These are phyloP conservation scores for Sturnira hondurensis DNA, from an alignment of 2,113 vertebrate species.

Conservation along the genomic window DNA sequence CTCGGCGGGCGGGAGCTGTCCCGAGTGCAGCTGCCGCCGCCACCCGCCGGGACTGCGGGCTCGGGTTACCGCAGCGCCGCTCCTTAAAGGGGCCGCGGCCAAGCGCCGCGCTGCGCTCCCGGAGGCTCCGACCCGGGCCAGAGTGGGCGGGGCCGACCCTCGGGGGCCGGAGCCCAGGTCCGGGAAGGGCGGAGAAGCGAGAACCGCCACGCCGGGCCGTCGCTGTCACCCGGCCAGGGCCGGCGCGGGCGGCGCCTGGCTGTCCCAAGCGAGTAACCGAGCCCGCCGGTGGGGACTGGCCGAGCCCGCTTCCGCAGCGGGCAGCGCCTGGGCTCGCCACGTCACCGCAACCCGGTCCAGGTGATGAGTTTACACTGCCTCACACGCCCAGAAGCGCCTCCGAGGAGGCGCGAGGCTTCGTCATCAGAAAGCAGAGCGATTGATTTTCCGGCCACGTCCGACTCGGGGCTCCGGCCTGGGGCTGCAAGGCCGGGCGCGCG, in stretches of 20 bases:
- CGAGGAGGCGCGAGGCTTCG: not conserved
- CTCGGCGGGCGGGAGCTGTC: constrained; percentile 16
- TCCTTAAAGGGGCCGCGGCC: constrained; percentile 79
- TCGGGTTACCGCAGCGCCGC: constrained; percentile 74
- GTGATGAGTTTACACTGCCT: not conserved
- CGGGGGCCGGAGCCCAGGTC: not conserved
- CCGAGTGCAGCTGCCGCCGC: constrained; percentile 43
- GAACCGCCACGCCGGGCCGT: not conserved
- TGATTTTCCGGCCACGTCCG: not conserved
- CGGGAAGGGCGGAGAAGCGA: not conserved
- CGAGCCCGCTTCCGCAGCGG: not conserved
- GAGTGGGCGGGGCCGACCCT: constrained; percentile 40
- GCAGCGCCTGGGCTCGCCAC: not conserved
- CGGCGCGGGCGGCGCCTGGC: not conserved
- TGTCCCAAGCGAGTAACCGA: not conserved
- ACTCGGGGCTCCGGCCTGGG: not conserved
- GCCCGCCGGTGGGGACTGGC: not conserved
- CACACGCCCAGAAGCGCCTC: not conserved
- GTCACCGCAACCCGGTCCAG: not conserved
- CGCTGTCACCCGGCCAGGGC: not conserved
- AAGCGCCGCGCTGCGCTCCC: not conserved
- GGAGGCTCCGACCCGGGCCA: constrained; percentile 5
- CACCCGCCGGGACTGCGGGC: constrained; percentile 65
- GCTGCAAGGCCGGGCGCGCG: not conserved
- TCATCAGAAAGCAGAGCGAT: not conserved